Evolutionary conservation across 2,797 vertebrate genomes (phyloP).

Genomic region (Leptoclinus maculatus): DNA sequence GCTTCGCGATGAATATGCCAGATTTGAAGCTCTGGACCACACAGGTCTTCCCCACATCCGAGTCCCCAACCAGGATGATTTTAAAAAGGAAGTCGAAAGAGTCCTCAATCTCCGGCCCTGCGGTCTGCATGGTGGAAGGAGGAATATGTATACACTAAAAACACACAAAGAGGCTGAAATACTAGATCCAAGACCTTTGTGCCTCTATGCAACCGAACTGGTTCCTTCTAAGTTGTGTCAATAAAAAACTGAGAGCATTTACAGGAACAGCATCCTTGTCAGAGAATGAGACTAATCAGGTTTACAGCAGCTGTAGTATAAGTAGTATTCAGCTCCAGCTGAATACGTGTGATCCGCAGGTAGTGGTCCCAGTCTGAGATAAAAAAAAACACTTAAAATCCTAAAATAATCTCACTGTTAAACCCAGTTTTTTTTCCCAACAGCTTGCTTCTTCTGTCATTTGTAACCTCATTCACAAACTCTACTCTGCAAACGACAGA

Average conservation of each 20-base stretch:
- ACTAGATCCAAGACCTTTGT: conserved; percentile 31
- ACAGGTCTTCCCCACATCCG: conserved; percentile 96
- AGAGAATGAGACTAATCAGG: not conserved
- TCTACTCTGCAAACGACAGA: not conserved
- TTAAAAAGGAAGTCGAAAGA: conserved; percentile 95
- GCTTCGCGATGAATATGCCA: conserved; percentile 88
- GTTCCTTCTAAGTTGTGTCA: conserved; percentile 68
- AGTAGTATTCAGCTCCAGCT: conserved; percentile 13
- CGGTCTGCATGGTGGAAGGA: conserved; percentile 81
- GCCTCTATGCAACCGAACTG: conserved; percentile 50
- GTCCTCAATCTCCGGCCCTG: conserved; percentile 84
- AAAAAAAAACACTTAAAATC: not conserved
- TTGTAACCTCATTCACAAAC: not conserved
- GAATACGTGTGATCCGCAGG: not conserved
- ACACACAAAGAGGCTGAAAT: conserved; percentile 34
- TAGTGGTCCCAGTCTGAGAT: not conserved
- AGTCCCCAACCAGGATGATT: conserved; percentile 96
- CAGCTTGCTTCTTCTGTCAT: not conserved
- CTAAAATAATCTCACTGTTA: not conserved
- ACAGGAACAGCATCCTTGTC: conserved; percentile 51
- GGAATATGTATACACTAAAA: conserved; percentile 26
- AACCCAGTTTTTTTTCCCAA: conserved; percentile 9
- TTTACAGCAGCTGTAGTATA: not conserved
- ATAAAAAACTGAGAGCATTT: conserved; percentile 59
- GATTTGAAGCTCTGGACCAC: conserved; percentile 95